Evolutionary conservation across 2,113 vertebrate species (phyloP), one percentile per base, ranked within the genome.

Genomic region (Macquaria australasica): DNA sequence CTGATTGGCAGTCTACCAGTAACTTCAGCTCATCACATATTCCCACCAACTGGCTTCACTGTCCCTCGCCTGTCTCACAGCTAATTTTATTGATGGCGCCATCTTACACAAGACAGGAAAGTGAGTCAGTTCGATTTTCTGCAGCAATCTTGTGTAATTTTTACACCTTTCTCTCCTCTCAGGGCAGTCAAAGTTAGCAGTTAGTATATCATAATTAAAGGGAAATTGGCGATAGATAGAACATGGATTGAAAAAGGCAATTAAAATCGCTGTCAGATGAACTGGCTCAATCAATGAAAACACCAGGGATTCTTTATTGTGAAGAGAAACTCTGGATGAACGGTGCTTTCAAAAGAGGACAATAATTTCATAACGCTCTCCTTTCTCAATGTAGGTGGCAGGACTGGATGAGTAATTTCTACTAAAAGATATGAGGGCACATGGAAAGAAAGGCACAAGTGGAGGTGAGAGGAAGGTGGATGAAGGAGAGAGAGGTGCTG

Each of bases 41-140:
- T 81, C 82, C 81, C 66, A 81, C 74, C 74, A 85, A 87, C 80
- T 71, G 81, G 63, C 83, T 79, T 56, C 2, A 31, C 81, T 50
- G 77, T 83, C 85, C 67, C 83, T 28, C 23, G 69, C 62, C 79
- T 87, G 85, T 89, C 79, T 91, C 83, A n/a, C 51, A 37, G 87
- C 79, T 87, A 89, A 92, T 92, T 87, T 89, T 91, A 91, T 91
- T 90, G 88, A 93, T 88, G 84, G 82, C 14, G 14, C 84, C 87
- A 56, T 86, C 84, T 79, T 11, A 87, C 82, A 87, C 63, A 58
- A 85, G 88, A 83, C 76, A 63, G 62, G 25, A 64, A 73, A 84
- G 80, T 77, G 82, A 91, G 80, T 67, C 77, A 14, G 73, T 87
- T 91, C 16, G 39, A 89, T 91, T 90, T 90, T 88, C 76, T 41